phyloP scores from a whole-genome alignment of 1,140 invertebrate genomes.

The Drosophila nigromelanica region DNA sequence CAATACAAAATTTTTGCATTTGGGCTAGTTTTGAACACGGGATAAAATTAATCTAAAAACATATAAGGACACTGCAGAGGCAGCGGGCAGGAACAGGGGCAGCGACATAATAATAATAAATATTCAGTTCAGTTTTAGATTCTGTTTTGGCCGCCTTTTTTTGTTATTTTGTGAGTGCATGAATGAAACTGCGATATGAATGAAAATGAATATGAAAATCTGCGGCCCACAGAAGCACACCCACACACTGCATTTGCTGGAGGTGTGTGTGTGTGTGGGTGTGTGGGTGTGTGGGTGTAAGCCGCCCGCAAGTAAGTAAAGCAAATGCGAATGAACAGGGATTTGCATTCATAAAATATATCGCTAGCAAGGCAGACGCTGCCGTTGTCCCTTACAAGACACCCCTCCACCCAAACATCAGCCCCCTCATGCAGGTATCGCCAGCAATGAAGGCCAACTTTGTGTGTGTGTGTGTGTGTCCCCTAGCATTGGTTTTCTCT shows the following conservation, averaged over 20 bases:
- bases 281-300: slow-evolving; percentile 26
- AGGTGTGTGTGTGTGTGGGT: slow-evolving; percentile 18
- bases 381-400: slow-evolving; percentile 14
- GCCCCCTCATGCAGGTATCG: slow-evolving; percentile 15
- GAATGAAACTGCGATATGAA: slow-evolving; percentile 77
- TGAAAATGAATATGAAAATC: slow-evolving; percentile 64
- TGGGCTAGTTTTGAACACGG: no score
- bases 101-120: slow-evolving; percentile 77
- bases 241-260: slow-evolving; percentile 45
- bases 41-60: no score
- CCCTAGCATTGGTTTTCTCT: slow-evolving; percentile 5
- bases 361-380: slow-evolving; percentile 52
- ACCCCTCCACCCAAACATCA: slow-evolving; percentile 19
- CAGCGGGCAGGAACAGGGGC: slow-evolving; percentile 3
- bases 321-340: slow-evolving; percentile 79
- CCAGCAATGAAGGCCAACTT: slow-evolving; percentile 11
- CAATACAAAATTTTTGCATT: no score
- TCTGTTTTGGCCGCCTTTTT: slow-evolving; percentile 13
- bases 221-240: slow-evolving; percentile 28
- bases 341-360: slow-evolving; percentile 83
- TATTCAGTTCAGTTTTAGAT: slow-evolving; percentile 62
- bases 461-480: slow-evolving; percentile 4
- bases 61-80: background rate
- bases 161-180: slow-evolving; percentile 43
- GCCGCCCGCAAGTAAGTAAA: slow-evolving; percentile 68